Conservation (phyloP, 2,113 vertebrate species). For the Triplophysa siluroides region DNA sequence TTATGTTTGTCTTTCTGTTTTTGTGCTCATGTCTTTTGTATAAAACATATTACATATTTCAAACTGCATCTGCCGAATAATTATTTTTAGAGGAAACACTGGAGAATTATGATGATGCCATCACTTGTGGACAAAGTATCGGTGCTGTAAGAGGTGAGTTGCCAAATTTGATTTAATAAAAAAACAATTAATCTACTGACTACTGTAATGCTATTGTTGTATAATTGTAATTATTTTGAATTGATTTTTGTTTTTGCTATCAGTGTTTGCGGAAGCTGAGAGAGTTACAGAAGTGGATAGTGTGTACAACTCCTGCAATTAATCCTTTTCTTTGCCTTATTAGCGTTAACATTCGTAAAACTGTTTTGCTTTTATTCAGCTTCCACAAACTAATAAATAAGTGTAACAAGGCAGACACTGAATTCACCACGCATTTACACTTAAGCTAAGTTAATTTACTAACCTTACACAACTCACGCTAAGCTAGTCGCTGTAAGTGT, state of each 20-base stretch:
- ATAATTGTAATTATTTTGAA: too few relatives aligned
- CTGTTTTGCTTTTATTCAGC: too few relatives aligned
- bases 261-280: not conserved
- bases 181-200: too few relatives aligned
- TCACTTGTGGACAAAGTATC: not conserved
- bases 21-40: not conserved
- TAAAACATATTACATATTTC: not conserved
- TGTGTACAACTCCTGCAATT: not conserved
- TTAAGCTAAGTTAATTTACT: too few relatives aligned
- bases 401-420: too few relatives aligned
- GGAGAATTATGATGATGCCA: not conserved
- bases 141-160: not conserved
- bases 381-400: too few relatives aligned
- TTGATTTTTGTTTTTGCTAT: not conserved
- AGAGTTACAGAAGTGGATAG: not conserved
- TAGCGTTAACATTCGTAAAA: too few relatives aligned
- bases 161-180: not conserved
- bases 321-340: not conserved
- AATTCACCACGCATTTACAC: too few relatives aligned
- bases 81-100: not conserved
- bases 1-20: not conserved
- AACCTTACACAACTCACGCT: too few relatives aligned
- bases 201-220: too few relatives aligned
- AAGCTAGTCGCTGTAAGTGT: too few relatives aligned
- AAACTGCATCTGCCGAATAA: not conserved